phyloP scores from a whole-genome alignment of 2,888 invertebrate genomes.

The Phengaris alcon region DNA sequence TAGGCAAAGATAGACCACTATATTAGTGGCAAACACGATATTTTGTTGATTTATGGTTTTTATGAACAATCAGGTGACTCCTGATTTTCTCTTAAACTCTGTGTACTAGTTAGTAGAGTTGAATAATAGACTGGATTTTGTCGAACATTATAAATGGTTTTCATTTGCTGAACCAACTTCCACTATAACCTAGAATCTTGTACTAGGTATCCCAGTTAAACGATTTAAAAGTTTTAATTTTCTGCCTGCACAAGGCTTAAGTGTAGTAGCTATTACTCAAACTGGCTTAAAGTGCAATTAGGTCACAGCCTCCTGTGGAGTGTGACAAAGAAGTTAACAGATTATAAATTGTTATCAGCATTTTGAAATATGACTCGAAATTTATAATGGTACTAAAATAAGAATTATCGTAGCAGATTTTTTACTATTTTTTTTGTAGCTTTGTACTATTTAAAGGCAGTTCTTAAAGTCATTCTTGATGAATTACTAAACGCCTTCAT shows the following conservation, averaged over 20 bases:
- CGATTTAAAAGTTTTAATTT: background rate
- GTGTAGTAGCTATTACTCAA: background rate
- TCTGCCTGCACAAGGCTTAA: background rate
- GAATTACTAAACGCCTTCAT: background rate
- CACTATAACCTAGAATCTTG: background rate
- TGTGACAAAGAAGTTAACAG: conserved; percentile 9
- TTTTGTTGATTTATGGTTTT: background rate
- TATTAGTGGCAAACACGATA: background rate
- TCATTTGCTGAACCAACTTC: background rate
- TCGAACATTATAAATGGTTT: background rate
- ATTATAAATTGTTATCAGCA: conserved; percentile 14
- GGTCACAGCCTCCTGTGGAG: conserved; percentile 14
- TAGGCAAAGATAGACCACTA: background rate
- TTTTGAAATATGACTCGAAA: background rate
- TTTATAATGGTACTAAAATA: background rate
- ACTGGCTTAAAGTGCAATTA: conserved; percentile 24
- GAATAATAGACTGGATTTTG: background rate
- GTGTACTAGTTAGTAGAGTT: background rate
- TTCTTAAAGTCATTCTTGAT: background rate
- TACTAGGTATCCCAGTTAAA: background rate
- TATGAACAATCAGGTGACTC: background rate
- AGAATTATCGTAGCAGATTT: background rate
- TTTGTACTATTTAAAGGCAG: background rate
- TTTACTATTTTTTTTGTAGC: background rate
- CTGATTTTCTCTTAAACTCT: background rate